Evolutionary conservation across 2,888 invertebrate species (phyloP).

Genomic region (Bruchidius siliquastri): DNA sequence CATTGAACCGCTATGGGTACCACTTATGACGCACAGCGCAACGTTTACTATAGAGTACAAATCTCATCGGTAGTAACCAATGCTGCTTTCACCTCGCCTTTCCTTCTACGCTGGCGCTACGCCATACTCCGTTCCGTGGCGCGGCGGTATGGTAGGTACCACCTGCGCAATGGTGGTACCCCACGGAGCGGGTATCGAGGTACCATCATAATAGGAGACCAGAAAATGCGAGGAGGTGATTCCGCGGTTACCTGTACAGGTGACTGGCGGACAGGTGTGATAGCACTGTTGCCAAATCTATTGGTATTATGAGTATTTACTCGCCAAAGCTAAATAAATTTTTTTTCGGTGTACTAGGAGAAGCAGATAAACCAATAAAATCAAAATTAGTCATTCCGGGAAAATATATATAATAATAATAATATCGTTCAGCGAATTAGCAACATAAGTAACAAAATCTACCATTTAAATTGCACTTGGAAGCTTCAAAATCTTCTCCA

Average conservation of each 20-base stretch:
- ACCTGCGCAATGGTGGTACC: conserved; percentile 7
- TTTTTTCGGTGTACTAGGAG: no score
- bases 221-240: conserved; percentile 7
- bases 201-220: conserved; percentile 18
- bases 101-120: not conserved
- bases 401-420: no score
- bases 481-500: no score
- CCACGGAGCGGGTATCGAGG: conserved; percentile 25
- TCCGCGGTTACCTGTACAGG: conserved; percentile 7
- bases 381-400: no score
- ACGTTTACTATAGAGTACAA: not conserved
- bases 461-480: no score
- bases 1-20: no score
- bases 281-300: not conserved
- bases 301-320: no score
- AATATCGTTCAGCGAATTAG: no score
- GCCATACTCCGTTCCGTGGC: not conserved
- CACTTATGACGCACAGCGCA: not conserved
- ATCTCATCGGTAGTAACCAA: not conserved
- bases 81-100: not conserved
- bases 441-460: no score
- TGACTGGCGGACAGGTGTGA: not conserved
- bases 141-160: not conserved
- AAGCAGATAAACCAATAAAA: no score
- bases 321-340: no score